Evolutionary conservation across 1,140 invertebrate genomes (phyloP).

Genomic region (Atopsyche davidsoni): DNA sequence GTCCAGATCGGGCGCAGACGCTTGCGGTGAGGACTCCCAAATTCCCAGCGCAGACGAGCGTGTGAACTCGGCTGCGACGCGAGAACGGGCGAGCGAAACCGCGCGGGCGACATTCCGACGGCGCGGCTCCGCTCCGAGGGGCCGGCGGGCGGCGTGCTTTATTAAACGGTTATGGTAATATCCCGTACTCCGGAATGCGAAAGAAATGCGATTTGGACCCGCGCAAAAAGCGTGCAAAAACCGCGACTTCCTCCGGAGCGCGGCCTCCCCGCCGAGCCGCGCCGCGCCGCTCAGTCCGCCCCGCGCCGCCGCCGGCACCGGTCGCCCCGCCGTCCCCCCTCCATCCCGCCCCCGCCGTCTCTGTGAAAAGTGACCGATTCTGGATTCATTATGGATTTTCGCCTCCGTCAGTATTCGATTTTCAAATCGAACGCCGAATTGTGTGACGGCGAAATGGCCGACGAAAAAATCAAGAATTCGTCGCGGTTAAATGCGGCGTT

Average conservation of each 20-base stretch:
- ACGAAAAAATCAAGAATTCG: too few species aligned
- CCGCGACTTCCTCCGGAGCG: conserved; percentile 40
- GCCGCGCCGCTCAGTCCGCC: conserved; percentile 38
- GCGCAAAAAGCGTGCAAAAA: conserved; percentile 8
- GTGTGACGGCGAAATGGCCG: too few species aligned
- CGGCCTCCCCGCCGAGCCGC: conserved; percentile 42
- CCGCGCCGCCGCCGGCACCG: conserved; percentile 28
- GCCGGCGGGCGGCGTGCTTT: conserved; percentile 9
- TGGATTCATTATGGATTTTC: too few species aligned
- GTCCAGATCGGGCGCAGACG: too few species aligned
- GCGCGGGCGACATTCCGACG: conserved; percentile 12
- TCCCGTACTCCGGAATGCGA: conserved; percentile 12
- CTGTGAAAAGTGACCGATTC: too few species aligned
- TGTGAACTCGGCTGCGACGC: conserved; percentile 1
- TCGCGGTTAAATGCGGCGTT: too few species aligned
- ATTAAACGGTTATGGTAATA: conserved; percentile 17
- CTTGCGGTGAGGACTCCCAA: too few species aligned
- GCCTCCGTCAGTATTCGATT: too few species aligned
- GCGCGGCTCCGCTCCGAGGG: too few species aligned
- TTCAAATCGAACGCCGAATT: too few species aligned
- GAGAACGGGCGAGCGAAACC: neutral
- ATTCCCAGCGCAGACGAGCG: too few species aligned
- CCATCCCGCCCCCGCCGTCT: conserved; percentile 18
- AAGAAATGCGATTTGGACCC: too few species aligned
- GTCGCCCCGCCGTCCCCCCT: neutral